Conservation (phyloP, 30 jellyfish, hydroid and myxozoan species). For the Morbakka virulenta region DNA sequence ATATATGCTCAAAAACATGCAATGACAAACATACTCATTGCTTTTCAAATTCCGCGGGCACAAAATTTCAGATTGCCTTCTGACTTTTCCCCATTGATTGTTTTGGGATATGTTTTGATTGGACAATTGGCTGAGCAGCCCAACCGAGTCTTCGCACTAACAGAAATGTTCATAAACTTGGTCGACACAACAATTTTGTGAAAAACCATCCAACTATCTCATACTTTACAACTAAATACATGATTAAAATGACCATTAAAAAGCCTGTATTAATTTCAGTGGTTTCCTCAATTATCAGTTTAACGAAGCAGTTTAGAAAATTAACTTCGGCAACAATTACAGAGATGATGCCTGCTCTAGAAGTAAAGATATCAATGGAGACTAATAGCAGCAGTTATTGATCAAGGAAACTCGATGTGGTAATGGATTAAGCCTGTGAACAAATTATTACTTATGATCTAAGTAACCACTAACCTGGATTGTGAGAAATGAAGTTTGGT, state of each 20-base stretch:
- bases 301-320: no score
- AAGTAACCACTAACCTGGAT: background rate
- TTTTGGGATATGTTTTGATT: constrained; percentile 44
- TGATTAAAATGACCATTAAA: no score
- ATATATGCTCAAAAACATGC: no score
- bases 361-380: background rate
- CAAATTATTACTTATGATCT: no score
- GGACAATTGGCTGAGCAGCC: constrained; percentile 67
- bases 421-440: no score
- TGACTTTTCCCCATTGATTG: background rate
- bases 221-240: no score
- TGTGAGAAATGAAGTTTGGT: background rate
- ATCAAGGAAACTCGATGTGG: background rate
- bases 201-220: no score
- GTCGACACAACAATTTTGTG: background rate
- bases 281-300: no score
- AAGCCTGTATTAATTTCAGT: no score
- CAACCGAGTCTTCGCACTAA: constrained; percentile 29
- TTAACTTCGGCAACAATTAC: no score
- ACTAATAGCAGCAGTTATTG: background rate
- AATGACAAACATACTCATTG: no score
- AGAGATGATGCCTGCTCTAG: no score
- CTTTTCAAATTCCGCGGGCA: background rate
- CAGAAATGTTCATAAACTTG: background rate
- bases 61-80: background rate